Percentiles rank a stretch among this genome's conserved stretches.
Evolutionary conservation across 2,113 vertebrate species (phyloP).

Genomic region (Siniperca chuatsi): DNA sequence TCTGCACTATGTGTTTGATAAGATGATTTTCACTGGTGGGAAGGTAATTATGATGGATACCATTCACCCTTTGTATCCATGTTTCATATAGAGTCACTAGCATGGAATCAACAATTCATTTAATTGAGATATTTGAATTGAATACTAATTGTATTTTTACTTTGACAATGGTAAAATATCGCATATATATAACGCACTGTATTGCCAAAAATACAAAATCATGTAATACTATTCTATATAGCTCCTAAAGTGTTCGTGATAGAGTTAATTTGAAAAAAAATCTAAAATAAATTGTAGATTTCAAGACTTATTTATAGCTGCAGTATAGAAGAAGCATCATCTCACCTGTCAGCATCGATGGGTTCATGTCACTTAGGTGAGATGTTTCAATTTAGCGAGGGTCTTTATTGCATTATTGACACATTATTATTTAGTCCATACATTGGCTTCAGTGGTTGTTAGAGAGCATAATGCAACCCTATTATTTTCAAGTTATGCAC

Average conservation of each 20-base stretch:
- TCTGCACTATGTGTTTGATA: conserved; percentile 94
- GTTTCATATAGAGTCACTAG: not conserved
- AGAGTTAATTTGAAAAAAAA: not conserved
- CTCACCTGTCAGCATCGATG: not conserved
- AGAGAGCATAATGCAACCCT: not conserved
- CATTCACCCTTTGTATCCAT: not conserved
- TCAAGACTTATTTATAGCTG: not conserved
- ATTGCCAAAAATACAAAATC: not conserved
- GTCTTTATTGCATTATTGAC: not conserved
- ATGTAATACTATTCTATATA: not conserved
- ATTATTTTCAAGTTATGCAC: not conserved
- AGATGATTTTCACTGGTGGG: conserved; percentile 96
- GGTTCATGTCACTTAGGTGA: not conserved
- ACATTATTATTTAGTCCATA: not conserved
- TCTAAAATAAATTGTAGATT: not conserved
- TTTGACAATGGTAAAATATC: not conserved
- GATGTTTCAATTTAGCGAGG: not conserved
- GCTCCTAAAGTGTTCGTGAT: not conserved
- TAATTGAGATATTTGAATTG: not conserved
- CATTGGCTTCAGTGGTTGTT: not conserved
- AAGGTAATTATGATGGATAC: conserved; percentile 85
- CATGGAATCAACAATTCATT: not conserved
- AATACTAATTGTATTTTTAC: not conserved
- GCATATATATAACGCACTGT: not conserved
- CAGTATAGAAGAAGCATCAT: not conserved